Evolutionary conservation across 2,113 vertebrate species (phyloP).

Genomic region (Epinephelus lanceolatus): DNA sequence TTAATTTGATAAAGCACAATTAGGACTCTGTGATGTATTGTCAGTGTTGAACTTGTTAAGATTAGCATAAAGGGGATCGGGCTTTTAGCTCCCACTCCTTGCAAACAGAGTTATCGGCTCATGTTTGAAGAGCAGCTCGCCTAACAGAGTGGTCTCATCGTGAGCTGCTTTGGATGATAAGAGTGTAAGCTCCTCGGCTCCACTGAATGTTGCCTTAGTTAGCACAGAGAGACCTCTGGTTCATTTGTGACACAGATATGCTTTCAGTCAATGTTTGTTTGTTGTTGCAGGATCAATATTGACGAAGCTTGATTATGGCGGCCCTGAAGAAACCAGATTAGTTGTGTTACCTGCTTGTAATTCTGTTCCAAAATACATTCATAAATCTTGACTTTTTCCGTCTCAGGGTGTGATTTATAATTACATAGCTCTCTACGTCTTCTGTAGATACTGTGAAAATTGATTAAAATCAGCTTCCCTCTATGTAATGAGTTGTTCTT

Average conservation of each 20-base stretch:
- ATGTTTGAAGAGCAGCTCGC: constrained; percentile 72
- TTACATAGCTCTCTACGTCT: constrained; percentile 14
- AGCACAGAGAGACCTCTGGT: constrained; percentile 48
- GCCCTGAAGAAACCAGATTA: constrained; percentile 39
- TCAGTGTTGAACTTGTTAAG: constrained; percentile 68
- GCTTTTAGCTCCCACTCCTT: constrained; percentile 49
- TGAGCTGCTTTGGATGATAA: constrained; percentile 65
- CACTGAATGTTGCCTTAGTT: constrained; percentile 17
- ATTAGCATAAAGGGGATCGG: constrained; percentile 59
- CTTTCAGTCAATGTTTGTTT: constrained; percentile 64
- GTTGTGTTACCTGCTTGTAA: constrained; percentile 44
- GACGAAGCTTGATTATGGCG: constrained; percentile 32
- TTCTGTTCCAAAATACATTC: constrained; percentile 38
- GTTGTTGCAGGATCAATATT: constrained; percentile 55
- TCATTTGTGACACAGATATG: constrained; percentile 60
- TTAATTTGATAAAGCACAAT: constrained; percentile 72
- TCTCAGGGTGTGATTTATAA: constrained; percentile 18
- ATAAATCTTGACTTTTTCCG: not conserved
- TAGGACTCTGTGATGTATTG: constrained; percentile 62
- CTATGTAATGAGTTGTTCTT: constrained; percentile 13
- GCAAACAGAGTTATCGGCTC: constrained; percentile 75
- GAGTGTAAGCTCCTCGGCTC: constrained; percentile 38
- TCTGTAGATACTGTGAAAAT: constrained; percentile 25
- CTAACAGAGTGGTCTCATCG: constrained; percentile 62
- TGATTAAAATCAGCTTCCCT: constrained; percentile 33